These are phyloP conservation scores for Hypercompe scribonia DNA, from an alignment of 2,888 invertebrate species.

Conservation along the genomic window DNA sequence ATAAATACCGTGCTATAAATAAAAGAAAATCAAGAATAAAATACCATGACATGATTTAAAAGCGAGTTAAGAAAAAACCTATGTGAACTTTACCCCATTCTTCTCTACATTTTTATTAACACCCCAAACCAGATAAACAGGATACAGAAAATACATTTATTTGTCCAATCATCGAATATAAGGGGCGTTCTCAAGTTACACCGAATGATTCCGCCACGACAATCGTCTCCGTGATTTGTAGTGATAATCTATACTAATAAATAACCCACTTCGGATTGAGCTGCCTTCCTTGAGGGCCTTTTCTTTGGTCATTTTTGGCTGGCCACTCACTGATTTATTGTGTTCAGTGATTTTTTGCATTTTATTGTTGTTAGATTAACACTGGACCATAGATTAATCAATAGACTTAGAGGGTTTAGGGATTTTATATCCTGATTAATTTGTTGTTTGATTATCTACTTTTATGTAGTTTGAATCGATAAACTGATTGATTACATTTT, in stretches of 20 bases:
- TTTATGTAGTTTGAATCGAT: background rate
- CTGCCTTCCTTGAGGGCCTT: conserved; percentile 73
- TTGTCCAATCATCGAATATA: conserved; percentile 86
- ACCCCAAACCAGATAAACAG: conserved; percentile 85
- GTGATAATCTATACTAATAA: conserved; percentile 84
- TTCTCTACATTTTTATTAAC: conserved; percentile 86
- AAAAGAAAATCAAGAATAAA: background rate
- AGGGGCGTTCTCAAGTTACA: conserved; percentile 85
- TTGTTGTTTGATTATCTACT: conserved; percentile 45
- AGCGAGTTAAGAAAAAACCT: background rate
- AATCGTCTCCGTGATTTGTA: conserved; percentile 82
- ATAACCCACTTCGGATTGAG: conserved; percentile 84
- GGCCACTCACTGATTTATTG: conserved; percentile 64
- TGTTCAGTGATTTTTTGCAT: conserved; percentile 63
- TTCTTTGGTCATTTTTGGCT: conserved; percentile 60
- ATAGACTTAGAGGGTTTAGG: conserved; percentile 39
- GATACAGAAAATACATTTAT: conserved; percentile 87
- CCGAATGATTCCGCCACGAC: conserved; percentile 78
- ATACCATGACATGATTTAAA: background rate
- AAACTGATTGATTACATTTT: background rate
- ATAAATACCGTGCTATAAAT: background rate
- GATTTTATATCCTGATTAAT: conserved; percentile 42
- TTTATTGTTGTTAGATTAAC: conserved; percentile 56
- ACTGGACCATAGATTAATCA: conserved; percentile 51
- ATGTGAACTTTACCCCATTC: conserved; percentile 45